Conservation (phyloP, 1,140 invertebrate species). For the Brachystomella parvula region DNA sequence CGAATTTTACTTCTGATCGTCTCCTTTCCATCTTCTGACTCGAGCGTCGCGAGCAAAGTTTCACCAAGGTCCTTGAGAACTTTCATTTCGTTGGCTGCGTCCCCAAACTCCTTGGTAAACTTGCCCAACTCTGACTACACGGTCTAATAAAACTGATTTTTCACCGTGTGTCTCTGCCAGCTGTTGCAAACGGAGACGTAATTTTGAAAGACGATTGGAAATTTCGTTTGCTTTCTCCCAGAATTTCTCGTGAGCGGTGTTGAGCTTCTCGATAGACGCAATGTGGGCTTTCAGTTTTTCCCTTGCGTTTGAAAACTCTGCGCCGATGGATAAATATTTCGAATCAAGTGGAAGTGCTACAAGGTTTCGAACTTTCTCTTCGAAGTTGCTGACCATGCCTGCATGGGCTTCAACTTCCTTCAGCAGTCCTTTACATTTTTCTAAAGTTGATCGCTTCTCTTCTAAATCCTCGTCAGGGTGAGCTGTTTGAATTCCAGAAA, state of each 20-base stretch:
- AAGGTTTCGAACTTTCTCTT: constrained; percentile 39
- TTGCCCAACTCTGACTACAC: constrained; percentile 44
- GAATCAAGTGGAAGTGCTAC: constrained; percentile 31
- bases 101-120: neutral
- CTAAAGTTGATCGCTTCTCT: constrained; percentile 77
- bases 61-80: constrained; percentile 65
- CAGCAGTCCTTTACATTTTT: constrained; percentile 69
- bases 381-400: constrained; percentile 57
- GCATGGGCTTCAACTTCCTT: constrained; percentile 67
- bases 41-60: constrained; percentile 57
- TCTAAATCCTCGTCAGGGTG: constrained; percentile 63
- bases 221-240: constrained; percentile 70
- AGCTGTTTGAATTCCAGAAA: constrained; percentile 52
- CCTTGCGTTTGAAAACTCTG: constrained; percentile 61
- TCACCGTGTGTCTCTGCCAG: constrained; percentile 76
- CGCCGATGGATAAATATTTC: constrained; percentile 57
- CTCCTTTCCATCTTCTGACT: constrained; percentile 70
- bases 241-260: constrained; percentile 78
- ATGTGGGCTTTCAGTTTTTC: constrained; percentile 41
- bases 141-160: constrained; percentile 53
- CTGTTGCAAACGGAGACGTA: constrained; percentile 72
- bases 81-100: constrained; percentile 45
- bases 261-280: constrained; percentile 57
- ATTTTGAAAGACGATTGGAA: constrained; percentile 77
- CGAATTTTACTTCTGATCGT: constrained; percentile 41